A percentile compares a stretch with the other conserved stretches of the same genome.
phyloP scores from a whole-genome alignment of 2,113 vertebrate genomes.

The Urocynchramus pylzowi region DNA sequence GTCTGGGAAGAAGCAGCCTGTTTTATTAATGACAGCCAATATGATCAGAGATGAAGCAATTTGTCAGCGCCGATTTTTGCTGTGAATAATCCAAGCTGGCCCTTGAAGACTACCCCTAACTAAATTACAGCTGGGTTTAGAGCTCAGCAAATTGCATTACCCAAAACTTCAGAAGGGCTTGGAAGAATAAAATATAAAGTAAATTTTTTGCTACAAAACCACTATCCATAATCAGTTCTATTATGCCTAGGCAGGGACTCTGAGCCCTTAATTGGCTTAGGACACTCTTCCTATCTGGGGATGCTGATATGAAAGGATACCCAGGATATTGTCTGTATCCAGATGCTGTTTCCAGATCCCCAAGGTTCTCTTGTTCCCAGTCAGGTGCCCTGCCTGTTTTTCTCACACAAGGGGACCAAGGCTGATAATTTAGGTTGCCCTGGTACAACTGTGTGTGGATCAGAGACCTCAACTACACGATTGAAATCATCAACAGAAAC shows the following conservation, averaged over 20 bases:
- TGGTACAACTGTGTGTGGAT: not conserved
- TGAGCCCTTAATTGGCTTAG: not conserved
- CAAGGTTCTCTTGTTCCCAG: not conserved
- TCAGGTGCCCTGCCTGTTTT: not conserved
- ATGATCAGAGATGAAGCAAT: not conserved
- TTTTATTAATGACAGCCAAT: not conserved
- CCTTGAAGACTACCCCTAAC: conserved; percentile 27
- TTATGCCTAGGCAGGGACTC: not conserved
- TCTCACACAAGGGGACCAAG: not conserved
- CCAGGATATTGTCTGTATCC: not conserved
- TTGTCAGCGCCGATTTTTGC: not conserved
- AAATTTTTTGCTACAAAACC: not conserved
- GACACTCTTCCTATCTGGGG: not conserved
- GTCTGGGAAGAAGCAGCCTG: not conserved
- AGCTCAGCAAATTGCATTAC: conserved; percentile 31
- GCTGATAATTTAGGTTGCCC: not conserved
- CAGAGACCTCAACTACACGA: not conserved
- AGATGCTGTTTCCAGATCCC: not conserved
- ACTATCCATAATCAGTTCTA: not conserved
- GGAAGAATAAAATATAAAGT: not conserved
- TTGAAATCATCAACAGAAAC: not conserved
- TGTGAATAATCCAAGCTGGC: not conserved
- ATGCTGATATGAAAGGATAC: not conserved
- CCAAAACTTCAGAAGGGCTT: not conserved
- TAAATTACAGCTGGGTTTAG: conserved; percentile 17